Evolutionary conservation across 2,113 vertebrate genomes (phyloP).

Genomic region (Bufo gargarizans): DNA sequence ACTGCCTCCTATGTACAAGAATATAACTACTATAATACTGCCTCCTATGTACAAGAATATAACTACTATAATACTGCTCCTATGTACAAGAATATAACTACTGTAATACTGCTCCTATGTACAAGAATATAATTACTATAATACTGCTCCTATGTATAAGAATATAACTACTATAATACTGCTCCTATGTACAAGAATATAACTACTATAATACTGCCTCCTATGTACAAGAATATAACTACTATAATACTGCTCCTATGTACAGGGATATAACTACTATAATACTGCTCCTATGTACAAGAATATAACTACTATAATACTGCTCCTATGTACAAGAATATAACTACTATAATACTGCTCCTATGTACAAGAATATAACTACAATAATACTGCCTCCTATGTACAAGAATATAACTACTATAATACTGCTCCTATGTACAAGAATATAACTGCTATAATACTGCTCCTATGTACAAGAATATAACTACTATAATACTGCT

Average conservation of each 20-base stretch:
- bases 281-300: no score
- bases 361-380: no score
- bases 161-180: not conserved
- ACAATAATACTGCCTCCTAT: no score
- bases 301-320: no score
- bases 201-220: no score
- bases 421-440: not conserved
- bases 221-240: not conserved
- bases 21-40: slow-evolving; percentile 6
- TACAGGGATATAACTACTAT: not conserved
- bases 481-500: not conserved
- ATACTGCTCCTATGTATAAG: not conserved
- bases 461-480: slow-evolving; percentile 2
- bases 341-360: no score
- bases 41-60: slow-evolving; percentile 1
- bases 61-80: slow-evolving; percentile 2
- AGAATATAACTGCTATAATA: slow-evolving; percentile 9
- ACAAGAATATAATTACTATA: no score
- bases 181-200: no score
- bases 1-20: not conserved
- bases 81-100: not conserved
- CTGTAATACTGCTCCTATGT: not conserved
- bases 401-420: not conserved
- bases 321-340: no score
- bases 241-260: not conserved